Base-by-base conservation (phyloP, 2,797 vertebrate genomes). In the Anisognathus igniventris region DNA sequence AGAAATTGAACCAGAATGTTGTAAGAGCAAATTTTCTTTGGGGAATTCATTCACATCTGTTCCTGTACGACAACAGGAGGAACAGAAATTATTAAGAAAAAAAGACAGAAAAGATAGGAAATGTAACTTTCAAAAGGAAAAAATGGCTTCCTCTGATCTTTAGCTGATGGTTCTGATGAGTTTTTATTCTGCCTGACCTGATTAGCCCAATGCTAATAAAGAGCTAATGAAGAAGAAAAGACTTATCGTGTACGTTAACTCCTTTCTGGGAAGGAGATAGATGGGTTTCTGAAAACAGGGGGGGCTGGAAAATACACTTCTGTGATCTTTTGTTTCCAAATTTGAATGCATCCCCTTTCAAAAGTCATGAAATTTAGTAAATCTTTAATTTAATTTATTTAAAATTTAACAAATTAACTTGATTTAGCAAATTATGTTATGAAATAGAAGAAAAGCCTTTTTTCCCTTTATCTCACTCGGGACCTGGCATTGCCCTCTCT, bases 21-120 rank as follows among this genome's bases (percentile, higher is more conserved):
- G 5, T 14, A 85, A 82, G 67, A 94, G 91, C 56, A 85, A 58
- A 83, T 94, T 79, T 86, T 88, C 94, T 83, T 82, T 73, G 39
- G 88, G 88, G 92, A 92, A 96, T 95, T 90, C 21, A 10, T 74
- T 88, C 85, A 90, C 92, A 96, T 86, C 90, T 96, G 92, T 90
- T 95, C 68, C 68, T 60, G 19, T 10, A 48, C 7, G 2, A 61
- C 4, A 19, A 74, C 78, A 76, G 60, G 44, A 94, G 60, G 57
- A 92, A 64, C 4, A 82, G 56, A 87, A 91, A 61, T 86, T 33
- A 4, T 7, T 8, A 45, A 80, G 68, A 37, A 42, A 66, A 71
- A 40, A 39, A 62, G 35, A 17, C 11, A 6, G 13, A 54, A 89
- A 53, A 74, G 15, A 72, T 70, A 64, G n/a, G 24, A 88, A 88